Percentiles rank a stretch among this genome's conserved stretches.
Evolutionary conservation across 1,140 invertebrate species (phyloP).

Genomic region (Metopolophium dirhodum): DNA sequence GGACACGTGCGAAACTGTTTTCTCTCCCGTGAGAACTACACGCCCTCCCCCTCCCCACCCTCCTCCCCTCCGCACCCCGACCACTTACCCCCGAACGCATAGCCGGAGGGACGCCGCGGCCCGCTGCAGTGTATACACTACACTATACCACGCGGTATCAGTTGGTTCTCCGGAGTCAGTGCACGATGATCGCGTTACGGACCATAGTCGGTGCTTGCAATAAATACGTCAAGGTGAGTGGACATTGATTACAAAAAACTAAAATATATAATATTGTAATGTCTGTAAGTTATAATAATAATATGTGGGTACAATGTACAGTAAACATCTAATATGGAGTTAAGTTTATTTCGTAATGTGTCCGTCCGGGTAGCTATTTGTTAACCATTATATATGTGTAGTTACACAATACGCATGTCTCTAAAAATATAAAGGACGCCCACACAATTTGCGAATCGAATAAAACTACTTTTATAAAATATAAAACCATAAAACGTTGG

Average conservation of each 20-base stretch:
- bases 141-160: not conserved
- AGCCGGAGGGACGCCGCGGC: not conserved
- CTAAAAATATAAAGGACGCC: not conserved
- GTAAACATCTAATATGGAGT: not conserved
- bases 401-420: not conserved
- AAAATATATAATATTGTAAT: not conserved
- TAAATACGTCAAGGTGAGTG: constrained; percentile 42
- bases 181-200: constrained; percentile 46
- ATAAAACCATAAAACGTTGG: not conserved
- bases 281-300: not conserved
- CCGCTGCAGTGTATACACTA: not conserved
- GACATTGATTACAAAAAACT: not conserved
- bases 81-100: not conserved
- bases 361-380: not conserved
- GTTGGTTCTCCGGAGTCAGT: constrained; percentile 9
- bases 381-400: not conserved
- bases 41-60: not conserved
- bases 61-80: not conserved
- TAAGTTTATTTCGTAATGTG: not conserved
- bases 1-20: constrained; percentile 47
- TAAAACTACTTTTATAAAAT: not conserved
- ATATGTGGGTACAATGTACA: not conserved
- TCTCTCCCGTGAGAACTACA: constrained; percentile 51
- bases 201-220: constrained; percentile 4
- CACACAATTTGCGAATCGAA: not conserved